Conservation (phyloP, 30 jellyfish, hydroid and myxozoan species). For the Hydra vulgaris region DNA sequence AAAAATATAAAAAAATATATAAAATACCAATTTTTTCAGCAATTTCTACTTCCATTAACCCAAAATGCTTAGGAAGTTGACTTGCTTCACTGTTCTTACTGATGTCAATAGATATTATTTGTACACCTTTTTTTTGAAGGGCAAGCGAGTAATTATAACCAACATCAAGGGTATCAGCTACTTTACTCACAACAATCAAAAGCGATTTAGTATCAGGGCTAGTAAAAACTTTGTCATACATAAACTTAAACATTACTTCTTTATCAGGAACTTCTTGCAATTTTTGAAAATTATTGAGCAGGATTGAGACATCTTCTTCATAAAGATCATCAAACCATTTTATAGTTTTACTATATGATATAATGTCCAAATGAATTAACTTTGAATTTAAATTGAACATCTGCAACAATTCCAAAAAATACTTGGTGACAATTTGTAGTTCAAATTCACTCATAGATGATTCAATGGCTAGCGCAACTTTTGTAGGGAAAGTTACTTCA, state of each 20-base stretch:
- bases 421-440: neutral
- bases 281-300: neutral
- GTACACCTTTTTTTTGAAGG: neutral
- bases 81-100: neutral
- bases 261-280: neutral
- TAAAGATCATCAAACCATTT: neutral
- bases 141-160: neutral
- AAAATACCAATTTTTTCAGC: neutral
- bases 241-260: neutral
- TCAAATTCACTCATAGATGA: neutral
- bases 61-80: neutral
- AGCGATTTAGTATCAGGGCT: neutral
- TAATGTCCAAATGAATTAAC: neutral
- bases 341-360: neutral
- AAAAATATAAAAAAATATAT: no score
- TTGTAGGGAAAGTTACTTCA: neutral
- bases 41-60: neutral
- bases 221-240: neutral
- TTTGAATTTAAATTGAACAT: neutral
- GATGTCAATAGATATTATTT: neutral
- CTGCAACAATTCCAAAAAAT: neutral
- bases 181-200: neutral
- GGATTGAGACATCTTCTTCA: neutral
- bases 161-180: neutral
- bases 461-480: neutral